Percentiles rank a stretch among this genome's conserved stretches.
Evolutionary conservation across 2,113 vertebrate genomes (phyloP).

Genomic region (Chaenogobius annularis): DNA sequence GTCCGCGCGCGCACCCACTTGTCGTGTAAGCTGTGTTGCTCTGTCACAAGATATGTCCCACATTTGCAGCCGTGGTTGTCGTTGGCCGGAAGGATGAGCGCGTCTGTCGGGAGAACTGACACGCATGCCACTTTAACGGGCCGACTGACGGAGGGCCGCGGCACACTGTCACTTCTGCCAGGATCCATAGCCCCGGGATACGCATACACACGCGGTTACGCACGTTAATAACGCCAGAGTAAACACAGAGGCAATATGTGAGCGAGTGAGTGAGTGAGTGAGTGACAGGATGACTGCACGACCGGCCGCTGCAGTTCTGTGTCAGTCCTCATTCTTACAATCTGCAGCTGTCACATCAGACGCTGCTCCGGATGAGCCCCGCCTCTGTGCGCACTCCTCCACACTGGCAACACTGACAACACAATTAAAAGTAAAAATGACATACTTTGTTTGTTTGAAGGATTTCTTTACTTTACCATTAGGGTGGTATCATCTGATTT

Average conservation of each 20-base stretch:
- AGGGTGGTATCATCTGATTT: no score
- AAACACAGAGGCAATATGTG: conserved; percentile 60
- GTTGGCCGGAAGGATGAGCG: conserved; percentile 70
- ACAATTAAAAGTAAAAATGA: background rate
- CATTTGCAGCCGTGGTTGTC: conserved; percentile 72
- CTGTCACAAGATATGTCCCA: conserved; percentile 78
- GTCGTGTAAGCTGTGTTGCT: conserved; percentile 71
- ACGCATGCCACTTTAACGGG: conserved; percentile 76
- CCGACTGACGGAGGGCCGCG: conserved; percentile 76
- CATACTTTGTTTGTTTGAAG: background rate
- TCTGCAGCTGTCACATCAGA: conserved; percentile 81
- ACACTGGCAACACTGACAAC: conserved; percentile 14
- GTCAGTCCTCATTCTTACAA: conserved; percentile 78
- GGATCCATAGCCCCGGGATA: conserved; percentile 69
- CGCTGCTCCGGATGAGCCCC: conserved; percentile 46
- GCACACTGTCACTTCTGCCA: conserved; percentile 72
- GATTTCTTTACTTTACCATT: no score
- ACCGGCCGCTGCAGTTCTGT: conserved; percentile 56
- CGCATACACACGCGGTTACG: conserved; percentile 17
- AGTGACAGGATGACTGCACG: conserved; percentile 67
- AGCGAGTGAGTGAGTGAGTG: conserved; percentile 44
- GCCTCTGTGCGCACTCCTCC: conserved; percentile 31
- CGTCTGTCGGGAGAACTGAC: conserved; percentile 78
- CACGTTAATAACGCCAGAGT: conserved; percentile 64
- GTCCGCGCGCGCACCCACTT: conserved; percentile 55